These are phyloP conservation scores for Kuschelorhynchus macadamiae DNA, from an alignment of 2,888 invertebrate species.

Conservation along the genomic window DNA sequence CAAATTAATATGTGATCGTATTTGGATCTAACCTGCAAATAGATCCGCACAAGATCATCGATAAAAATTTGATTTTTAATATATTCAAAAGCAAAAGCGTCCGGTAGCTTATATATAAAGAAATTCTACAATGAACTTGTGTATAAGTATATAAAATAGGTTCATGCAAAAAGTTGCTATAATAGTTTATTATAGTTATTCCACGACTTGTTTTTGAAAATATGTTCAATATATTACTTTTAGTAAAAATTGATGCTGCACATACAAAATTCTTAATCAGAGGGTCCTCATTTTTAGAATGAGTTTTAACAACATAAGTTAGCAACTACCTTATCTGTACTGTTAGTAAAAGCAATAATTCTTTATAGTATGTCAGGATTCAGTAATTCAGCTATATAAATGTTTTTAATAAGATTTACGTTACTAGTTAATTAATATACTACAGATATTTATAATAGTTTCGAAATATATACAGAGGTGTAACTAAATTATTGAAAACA, in stretches of 20 bases:
- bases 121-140: constrained; percentile 46
- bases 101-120: constrained; percentile 1
- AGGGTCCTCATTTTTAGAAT: constrained; percentile 57
- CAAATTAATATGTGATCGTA: background rate
- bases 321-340: constrained; percentile 22
- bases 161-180: constrained; percentile 57
- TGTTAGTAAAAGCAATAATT: constrained; percentile 21
- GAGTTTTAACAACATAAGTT: constrained; percentile 17
- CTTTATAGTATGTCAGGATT: constrained; percentile 8
- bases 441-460: constrained; percentile 53
- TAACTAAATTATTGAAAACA: constrained; percentile 47
- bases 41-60: constrained; percentile 21
- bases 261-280: constrained; percentile 60
- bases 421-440: constrained; percentile 48
- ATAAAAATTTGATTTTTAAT: constrained; percentile 1
- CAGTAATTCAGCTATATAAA: constrained; percentile 5
- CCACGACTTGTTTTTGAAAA: constrained; percentile 58
- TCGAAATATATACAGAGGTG: constrained; percentile 63
- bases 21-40: constrained; percentile 43
- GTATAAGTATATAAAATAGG: constrained; percentile 59
- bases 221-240: constrained; percentile 57
- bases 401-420: constrained; percentile 17
- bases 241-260: constrained; percentile 53
- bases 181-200: constrained; percentile 54
- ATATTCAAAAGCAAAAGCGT: background rate